Conservation (phyloP, 2,888 invertebrate genomes). For the Drosophila falleni region DNA sequence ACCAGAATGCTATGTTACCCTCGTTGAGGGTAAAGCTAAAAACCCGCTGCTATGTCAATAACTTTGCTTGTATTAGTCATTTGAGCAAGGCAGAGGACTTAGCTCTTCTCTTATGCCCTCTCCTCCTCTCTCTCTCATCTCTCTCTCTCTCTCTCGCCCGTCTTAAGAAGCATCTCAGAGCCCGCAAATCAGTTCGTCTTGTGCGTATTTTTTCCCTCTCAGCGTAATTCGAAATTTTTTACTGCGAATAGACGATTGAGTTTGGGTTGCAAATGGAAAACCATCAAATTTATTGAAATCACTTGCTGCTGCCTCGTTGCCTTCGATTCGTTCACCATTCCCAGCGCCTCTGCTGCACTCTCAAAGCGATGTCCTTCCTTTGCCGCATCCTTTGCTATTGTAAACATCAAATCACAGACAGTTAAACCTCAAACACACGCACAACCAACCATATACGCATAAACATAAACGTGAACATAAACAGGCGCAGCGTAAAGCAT, state of each 20-base stretch:
- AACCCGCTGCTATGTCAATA: slow-evolving; percentile 78
- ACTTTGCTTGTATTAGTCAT: slow-evolving; percentile 82
- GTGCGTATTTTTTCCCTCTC: slow-evolving; percentile 40
- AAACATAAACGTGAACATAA: slow-evolving; percentile 77
- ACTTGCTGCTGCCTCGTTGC: slow-evolving; percentile 71
- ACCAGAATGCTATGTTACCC: slow-evolving; percentile 60
- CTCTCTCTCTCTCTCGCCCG: neutral
- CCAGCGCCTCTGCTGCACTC: slow-evolving; percentile 36
- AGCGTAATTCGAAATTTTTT: slow-evolving; percentile 81
- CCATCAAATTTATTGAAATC: slow-evolving; percentile 85
- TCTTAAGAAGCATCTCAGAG: slow-evolving; percentile 4
- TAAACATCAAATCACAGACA: slow-evolving; percentile 81
- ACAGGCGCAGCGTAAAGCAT: slow-evolving; percentile 61
- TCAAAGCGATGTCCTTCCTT: slow-evolving; percentile 39
- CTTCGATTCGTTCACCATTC: slow-evolving; percentile 45
- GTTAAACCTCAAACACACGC: slow-evolving; percentile 61
- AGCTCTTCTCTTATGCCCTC: slow-evolving; percentile 5
- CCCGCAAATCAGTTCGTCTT: slow-evolving; percentile 27
- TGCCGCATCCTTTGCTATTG: slow-evolving; percentile 73
- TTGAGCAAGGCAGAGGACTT: slow-evolving; percentile 60
- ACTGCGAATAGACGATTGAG: slow-evolving; percentile 80
- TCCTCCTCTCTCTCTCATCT: neutral
- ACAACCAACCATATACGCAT: slow-evolving; percentile 45
- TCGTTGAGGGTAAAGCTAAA: slow-evolving; percentile 64
- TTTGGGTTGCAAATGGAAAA: slow-evolving; percentile 83